Percentiles rank a stretch among this genome's conserved stretches.
These are phyloP conservation scores for Euproctis similis DNA, from an alignment of 2,888 invertebrate species.

Conservation along the genomic window DNA sequence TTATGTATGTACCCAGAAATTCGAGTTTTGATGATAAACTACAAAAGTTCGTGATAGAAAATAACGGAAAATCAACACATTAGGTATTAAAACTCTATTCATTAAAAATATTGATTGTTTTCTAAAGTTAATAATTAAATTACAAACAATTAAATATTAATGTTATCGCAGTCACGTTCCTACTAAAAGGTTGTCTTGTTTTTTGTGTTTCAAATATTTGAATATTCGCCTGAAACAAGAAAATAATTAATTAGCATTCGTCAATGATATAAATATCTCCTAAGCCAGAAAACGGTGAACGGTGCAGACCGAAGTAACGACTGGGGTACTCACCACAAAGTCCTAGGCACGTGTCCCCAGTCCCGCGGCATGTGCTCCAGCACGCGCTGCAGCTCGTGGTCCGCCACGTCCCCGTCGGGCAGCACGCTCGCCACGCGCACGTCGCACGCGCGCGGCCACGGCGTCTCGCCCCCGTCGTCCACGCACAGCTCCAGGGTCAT, in stretches of 20 bases:
- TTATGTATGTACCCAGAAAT: too few relatives aligned
- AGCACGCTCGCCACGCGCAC: slow-evolving; percentile 33
- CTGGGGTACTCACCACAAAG: slow-evolving; percentile 46
- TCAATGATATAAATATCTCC: too few relatives aligned
- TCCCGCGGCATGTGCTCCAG: slow-evolving; percentile 29
- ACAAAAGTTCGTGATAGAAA: too few relatives aligned
- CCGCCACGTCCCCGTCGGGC: slow-evolving; percentile 17
- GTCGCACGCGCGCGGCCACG: slow-evolving; percentile 41
- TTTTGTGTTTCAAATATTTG: slow-evolving; percentile 48
- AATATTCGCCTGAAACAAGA: slow-evolving; percentile 51
- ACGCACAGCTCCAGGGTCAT: slow-evolving; percentile 37
- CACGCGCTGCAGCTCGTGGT: slow-evolving; percentile 16
- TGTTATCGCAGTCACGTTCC: not conserved
- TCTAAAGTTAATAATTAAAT: too few relatives aligned
- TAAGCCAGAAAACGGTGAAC: too few relatives aligned
- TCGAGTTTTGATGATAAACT: too few relatives aligned
- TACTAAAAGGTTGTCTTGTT: slow-evolving; percentile 22
- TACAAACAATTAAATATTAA: not conserved
- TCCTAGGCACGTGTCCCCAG: slow-evolving; percentile 57
- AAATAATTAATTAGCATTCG: too few relatives aligned
- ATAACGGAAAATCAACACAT: too few relatives aligned
- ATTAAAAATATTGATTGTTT: too few relatives aligned
- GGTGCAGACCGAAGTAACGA: too few relatives aligned
- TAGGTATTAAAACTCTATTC: too few relatives aligned
- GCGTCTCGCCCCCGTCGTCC: slow-evolving; percentile 24